Evolutionary conservation across 2,113 vertebrate species (phyloP).

Genomic region (Scytalopus superciliaris): DNA sequence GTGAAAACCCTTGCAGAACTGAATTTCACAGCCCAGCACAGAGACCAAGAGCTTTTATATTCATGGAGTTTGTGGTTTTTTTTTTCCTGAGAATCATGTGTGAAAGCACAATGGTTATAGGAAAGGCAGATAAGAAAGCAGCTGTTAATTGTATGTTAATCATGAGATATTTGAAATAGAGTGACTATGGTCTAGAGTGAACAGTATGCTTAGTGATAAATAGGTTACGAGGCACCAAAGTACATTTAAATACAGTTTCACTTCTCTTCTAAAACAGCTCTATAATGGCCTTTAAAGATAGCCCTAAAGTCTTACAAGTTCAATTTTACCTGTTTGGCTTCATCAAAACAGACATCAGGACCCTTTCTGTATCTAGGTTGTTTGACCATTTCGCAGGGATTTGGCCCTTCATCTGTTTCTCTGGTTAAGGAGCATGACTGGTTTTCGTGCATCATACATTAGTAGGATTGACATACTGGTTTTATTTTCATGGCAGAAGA

Average conservation of each 20-base stretch:
- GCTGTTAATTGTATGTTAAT: constrained; percentile 60
- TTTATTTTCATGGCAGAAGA: background rate
- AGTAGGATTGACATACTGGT: background rate
- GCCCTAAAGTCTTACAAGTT: background rate
- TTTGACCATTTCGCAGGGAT: constrained; percentile 93
- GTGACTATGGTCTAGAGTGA: constrained; percentile 49
- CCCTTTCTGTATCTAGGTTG: constrained; percentile 94
- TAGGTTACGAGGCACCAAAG: background rate
- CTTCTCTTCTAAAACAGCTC: background rate
- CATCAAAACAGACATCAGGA: constrained; percentile 94
- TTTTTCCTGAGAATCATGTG: constrained; percentile 65
- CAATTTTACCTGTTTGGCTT: constrained; percentile 86
- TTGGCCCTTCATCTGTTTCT: constrained; percentile 88
- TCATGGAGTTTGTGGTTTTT: background rate
- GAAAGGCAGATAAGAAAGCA: constrained; percentile 72
- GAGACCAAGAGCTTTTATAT: background rate
- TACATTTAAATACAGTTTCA: background rate
- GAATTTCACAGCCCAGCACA: background rate
- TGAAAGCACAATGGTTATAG: constrained; percentile 75
- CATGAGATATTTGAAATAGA: constrained; percentile 57
- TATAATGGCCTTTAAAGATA: background rate
- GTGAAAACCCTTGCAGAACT: background rate
- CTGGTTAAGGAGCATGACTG: constrained; percentile 73
- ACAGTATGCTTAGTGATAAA: constrained; percentile 43
- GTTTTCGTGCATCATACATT: background rate